Percentiles rank a stretch among this genome's conserved stretches.
Evolutionary conservation across 2,888 invertebrate genomes (phyloP).

Genomic region (Yponomeuta evonymella): DNA sequence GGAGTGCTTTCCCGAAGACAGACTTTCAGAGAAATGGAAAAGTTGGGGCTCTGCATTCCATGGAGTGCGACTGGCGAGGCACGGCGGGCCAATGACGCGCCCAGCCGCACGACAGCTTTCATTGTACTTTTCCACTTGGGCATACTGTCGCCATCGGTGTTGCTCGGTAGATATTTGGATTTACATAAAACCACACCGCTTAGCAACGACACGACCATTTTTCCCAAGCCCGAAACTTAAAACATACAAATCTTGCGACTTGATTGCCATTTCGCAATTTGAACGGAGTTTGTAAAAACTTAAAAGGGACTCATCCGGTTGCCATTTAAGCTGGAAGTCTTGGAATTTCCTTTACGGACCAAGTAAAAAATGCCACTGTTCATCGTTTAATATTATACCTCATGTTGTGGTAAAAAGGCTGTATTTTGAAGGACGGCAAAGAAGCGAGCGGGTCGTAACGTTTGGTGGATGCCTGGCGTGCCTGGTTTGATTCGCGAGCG

Average conservation of each 20-base stretch:
- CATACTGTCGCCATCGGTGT: background rate
- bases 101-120: slow-evolving; percentile 45
- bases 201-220: background rate
- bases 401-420: slow-evolving; percentile 40
- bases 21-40: slow-evolving; percentile 5
- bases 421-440: slow-evolving; percentile 33
- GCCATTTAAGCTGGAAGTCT: slow-evolving; percentile 54
- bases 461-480: slow-evolving; percentile 45
- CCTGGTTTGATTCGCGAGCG: slow-evolving; percentile 35
- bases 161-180: background rate
- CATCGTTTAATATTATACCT: slow-evolving; percentile 29
- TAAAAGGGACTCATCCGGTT: slow-evolving; percentile 45
- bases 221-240: background rate
- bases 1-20: background rate
- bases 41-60: slow-evolving; percentile 9
- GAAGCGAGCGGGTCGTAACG: slow-evolving; percentile 38
- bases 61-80: background rate
- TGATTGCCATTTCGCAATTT: slow-evolving; percentile 6
- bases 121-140: slow-evolving; percentile 37
- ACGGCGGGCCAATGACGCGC: background rate
- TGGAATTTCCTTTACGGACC: slow-evolving; percentile 55
- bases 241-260: background rate
- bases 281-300: slow-evolving; percentile 27
- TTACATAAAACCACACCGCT: slow-evolving; percentile 33
- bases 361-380: slow-evolving; percentile 43